Conservation (phyloP, 1,140 invertebrate genomes). For the Yoshiicerus persimilis region DNA sequence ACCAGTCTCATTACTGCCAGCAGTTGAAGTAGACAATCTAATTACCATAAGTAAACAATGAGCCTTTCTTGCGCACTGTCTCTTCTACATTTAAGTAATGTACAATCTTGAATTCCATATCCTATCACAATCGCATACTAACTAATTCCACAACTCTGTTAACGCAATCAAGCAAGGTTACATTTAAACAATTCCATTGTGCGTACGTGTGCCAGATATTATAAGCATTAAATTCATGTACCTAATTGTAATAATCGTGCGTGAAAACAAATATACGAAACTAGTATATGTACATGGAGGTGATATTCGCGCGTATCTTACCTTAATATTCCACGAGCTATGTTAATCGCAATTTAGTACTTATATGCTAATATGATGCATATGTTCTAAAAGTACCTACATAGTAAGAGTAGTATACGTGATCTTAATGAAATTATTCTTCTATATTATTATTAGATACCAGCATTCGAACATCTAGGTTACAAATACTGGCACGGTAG, state of each 20-base stretch:
- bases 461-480: not conserved
- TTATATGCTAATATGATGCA: too few species aligned
- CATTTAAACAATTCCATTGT: not conserved
- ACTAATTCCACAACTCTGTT: not conserved
- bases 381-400: not conserved
- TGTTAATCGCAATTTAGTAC: too few species aligned
- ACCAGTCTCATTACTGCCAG: not conserved
- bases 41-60: slow-evolving; percentile 15
- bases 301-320: too few species aligned
- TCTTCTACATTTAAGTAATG: too few species aligned
- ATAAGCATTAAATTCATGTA: not conserved
- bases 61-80: not conserved
- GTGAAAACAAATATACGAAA: too few species aligned
- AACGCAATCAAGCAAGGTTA: not conserved
- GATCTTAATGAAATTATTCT: not conserved
- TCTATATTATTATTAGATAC: not conserved
- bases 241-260: not conserved
- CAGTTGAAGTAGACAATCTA: not conserved
- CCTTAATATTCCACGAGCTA: too few species aligned
- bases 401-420: not conserved
- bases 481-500: not conserved
- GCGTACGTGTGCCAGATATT: not conserved
- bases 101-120: too few species aligned
- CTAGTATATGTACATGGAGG: too few species aligned
- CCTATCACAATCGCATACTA: not conserved